Evolutionary conservation across 1,140 invertebrate species (phyloP), one percentile per base, ranked within the genome.

Genomic region (Ceratoteleas bidentatus): DNA sequence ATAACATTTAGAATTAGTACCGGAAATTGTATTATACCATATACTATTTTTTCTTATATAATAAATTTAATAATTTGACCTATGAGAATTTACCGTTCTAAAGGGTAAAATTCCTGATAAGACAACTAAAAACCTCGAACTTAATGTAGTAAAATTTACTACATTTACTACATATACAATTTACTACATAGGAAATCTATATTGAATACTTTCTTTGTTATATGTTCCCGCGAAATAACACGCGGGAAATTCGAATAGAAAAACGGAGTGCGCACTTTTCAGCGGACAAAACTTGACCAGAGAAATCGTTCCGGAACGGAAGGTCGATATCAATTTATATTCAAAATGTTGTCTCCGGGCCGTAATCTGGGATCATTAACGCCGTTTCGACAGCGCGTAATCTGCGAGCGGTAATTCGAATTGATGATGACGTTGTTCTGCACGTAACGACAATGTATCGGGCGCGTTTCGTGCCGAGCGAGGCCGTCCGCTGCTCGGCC

Each of bases 241-340:
- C 36, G 34, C 49, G 49, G 33, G 56, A 40, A 60, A 47, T 70
- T 70, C 49, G 14, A 36, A 53, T 49, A 57, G 45, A 57, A 57
- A 68, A 24, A 8, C 40, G 52, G 32, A n/a, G n/a, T n/a, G 13
- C 53, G 53, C 9, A 50, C 57, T 69, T 69, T 69, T 69, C 52
- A 56, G 32, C 53, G 53, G 36, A 13, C 13, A 68, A 68, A 49
- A 13, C 40, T 49, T 40, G 3, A 11, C 13, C 8, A 3, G 40
- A 52, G 58, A 72, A 72, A 72, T 62, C 38, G 52, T 69, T 13
- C 34, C 43, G 45, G 47, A 13, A 73, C 57, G 52, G 62, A 76
- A 76, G 68, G 61, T 68, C 62, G 56, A 76, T 76, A 61, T 62
- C 64, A 76, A 76, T 76, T 76, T 76, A 68, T 76, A 76, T 68